These are phyloP conservation scores for Scalopus aquaticus DNA, from an alignment of 2,113 vertebrate genomes.

Conservation along the genomic window DNA sequence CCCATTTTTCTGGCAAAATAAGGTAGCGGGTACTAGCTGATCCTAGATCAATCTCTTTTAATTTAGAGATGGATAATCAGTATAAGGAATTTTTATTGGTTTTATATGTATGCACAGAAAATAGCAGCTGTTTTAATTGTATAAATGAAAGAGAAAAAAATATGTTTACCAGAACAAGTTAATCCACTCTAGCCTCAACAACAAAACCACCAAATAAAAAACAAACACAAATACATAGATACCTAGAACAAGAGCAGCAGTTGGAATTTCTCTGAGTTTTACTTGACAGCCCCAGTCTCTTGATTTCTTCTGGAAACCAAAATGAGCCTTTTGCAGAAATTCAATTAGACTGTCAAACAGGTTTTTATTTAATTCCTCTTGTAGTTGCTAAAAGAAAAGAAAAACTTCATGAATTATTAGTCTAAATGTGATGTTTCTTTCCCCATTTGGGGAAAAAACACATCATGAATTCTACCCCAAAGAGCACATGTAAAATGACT, in stretches of 20 bases:
- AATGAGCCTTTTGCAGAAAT: conserved; percentile 90
- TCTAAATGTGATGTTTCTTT: background rate
- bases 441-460: conserved; percentile 38
- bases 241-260: conserved; percentile 95
- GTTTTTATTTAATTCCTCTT: conserved; percentile 94
- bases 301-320: conserved; percentile 82
- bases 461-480: conserved; percentile 4
- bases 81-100: background rate
- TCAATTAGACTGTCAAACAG: conserved; percentile 90
- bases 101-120: conserved; percentile 26
- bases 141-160: conserved; percentile 3
- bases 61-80: conserved; percentile 12
- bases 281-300: conserved; percentile 89
- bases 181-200: conserved; percentile 19
- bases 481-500: background rate
- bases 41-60: conserved; percentile 37
- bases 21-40: background rate
- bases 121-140: conserved; percentile 25
- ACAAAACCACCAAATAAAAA: conserved; percentile 12
- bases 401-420: conserved; percentile 51
- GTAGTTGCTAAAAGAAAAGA: conserved; percentile 86
- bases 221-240: conserved; percentile 44
- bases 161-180: background rate
- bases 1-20: conserved; percentile 25
- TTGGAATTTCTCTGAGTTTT: conserved; percentile 94